These are phyloP conservation scores for Danaus chrysippus DNA, from an alignment of 2,888 invertebrate species.

Conservation along the genomic window DNA sequence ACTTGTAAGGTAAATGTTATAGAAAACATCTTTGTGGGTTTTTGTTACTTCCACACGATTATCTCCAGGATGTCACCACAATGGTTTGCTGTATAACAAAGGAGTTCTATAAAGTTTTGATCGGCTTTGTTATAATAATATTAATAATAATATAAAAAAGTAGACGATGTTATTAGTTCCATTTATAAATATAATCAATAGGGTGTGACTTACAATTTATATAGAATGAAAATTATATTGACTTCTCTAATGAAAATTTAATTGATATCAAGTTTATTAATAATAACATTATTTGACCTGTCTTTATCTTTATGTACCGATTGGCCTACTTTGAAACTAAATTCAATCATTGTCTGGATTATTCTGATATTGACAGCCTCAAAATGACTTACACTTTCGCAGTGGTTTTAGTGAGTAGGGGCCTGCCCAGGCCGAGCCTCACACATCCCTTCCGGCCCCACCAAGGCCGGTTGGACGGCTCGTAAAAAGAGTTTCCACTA, in stretches of 20 bases:
- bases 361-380: conserved; percentile 1
- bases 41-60: conserved; percentile 28
- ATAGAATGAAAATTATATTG: background rate
- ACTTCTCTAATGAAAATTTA: background rate
- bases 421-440: no score
- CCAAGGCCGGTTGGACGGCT: no score
- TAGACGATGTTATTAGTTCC: no score
- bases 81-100: conserved; percentile 18
- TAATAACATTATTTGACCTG: conserved; percentile 2
- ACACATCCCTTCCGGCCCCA: no score
- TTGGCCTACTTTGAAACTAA: conserved; percentile 2
- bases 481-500: no score
- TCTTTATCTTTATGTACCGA: background rate
- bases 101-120: conserved; percentile 20
- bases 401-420: no score
- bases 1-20: background rate
- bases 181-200: background rate
- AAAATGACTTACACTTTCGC: background rate
- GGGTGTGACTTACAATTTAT: background rate
- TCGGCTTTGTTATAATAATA: conserved; percentile 1
- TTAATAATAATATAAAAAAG: background rate
- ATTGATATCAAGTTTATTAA: conserved; percentile 5
- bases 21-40: conserved; percentile 20
- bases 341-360: background rate
- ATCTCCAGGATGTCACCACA: conserved; percentile 22